Evolutionary conservation across 2,113 vertebrate species (phyloP).

Genomic region (Chauna torquata): DNA sequence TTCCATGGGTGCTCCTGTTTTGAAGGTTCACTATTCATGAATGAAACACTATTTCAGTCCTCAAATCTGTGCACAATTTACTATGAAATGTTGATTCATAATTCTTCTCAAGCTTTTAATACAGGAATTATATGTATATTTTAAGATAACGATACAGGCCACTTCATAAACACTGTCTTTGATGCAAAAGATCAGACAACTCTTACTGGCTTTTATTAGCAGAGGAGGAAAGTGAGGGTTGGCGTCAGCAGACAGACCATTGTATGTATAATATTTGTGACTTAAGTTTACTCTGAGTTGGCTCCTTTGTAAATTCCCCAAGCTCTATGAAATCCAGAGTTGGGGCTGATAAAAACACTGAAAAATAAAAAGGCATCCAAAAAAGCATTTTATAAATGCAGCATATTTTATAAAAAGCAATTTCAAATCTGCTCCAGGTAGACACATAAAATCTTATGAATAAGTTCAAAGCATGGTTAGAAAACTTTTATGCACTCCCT

Average conservation of each 20-base stretch:
- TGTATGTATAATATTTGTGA: conserved; percentile 40
- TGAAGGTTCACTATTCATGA: not conserved
- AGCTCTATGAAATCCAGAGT: conserved; percentile 62
- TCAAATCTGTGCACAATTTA: conserved; percentile 43
- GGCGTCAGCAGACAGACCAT: conserved; percentile 58
- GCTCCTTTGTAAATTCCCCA: conserved; percentile 70
- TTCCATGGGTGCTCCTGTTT: not conserved
- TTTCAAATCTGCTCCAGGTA: conserved; percentile 70
- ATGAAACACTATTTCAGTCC: not conserved
- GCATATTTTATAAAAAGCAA: conserved; percentile 67
- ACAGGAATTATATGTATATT: conserved; percentile 27
- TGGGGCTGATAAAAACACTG: conserved; percentile 68
- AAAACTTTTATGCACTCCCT: conserved; percentile 55
- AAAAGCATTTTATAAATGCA: conserved; percentile 72
- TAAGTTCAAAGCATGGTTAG: conserved; percentile 73
- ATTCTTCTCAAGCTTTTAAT: conserved; percentile 42
- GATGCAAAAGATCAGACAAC: conserved; percentile 71
- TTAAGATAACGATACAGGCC: conserved; percentile 51
- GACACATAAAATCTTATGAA: conserved; percentile 75
- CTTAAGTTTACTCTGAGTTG: conserved; percentile 51
- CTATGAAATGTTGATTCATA: conserved; percentile 56
- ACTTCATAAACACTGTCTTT: conserved; percentile 72
- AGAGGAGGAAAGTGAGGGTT: conserved; percentile 48
- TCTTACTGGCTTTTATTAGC: conserved; percentile 69
- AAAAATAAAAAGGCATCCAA: conserved; percentile 69